Evolutionary conservation across 2,113 vertebrate species (phyloP), one percentile per base, ranked within the genome.

Genomic region (Ptilorrhoa leucosticta): DNA sequence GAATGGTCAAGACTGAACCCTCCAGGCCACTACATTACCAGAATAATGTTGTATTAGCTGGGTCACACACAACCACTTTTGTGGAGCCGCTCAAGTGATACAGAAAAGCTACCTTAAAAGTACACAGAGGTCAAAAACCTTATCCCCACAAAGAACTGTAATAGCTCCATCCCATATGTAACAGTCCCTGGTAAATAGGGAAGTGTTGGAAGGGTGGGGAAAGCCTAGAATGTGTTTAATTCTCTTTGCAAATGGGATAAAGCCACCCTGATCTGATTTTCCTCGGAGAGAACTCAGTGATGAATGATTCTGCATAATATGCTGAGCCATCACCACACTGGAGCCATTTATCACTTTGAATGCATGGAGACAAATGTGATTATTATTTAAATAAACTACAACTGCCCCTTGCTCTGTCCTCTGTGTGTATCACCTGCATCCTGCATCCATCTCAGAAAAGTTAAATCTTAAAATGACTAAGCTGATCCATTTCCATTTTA

Each of bases 271-370:
- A 97, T 96, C 65, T 57, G 75, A 88, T 97, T 97, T 97, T 87
- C 84, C 96, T 95, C 87, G 40, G 85, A 94, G 61, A 85, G 51
- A 97, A 94, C 72, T 73, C 75, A 69, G 85, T 98, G 97, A 98
- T 97, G 80, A 97, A 98, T 97, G 94, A 77, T 94, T 93, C 92
- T 94, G 81, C 33, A 33, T 92, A 97, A 96, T 87, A 89, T 94
- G 97, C 97, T 98, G 97, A 98, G 94, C 96, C 90, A 95, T 97
- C 97, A 96, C 50, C 82, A 85, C 31, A 14, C 9, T 6, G 22
- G 28, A 83, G 70, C 81, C 93, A 97, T 98, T 98, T 92, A 97
- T 98, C 98, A 97, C 95, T 90, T 79, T 63, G 93, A 96, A 95
- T 58, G 56, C 71, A 82, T 2, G 13, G 57, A 93, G 95, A 92